Percentiles rank a stretch among this genome's conserved stretches.
Evolutionary conservation across 1,140 invertebrate species (phyloP).

Genomic region (Coelopa frigida): DNA sequence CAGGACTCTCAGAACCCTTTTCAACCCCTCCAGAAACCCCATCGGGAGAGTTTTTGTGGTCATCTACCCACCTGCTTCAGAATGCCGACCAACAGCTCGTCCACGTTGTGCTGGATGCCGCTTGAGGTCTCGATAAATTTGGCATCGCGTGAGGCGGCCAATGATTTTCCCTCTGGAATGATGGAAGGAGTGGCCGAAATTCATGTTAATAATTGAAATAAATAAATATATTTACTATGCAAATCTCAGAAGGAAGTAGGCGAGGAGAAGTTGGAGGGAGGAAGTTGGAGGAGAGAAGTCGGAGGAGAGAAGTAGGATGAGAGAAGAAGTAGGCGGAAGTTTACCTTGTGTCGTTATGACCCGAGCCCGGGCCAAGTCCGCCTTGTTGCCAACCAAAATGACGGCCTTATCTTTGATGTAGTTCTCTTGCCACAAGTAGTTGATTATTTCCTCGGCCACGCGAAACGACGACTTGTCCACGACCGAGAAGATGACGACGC

Average conservation of each 20-base stretch:
- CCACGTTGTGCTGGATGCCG: slow-evolving; percentile 86
- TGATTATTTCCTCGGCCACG: slow-evolving; percentile 69
- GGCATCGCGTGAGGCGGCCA: slow-evolving; percentile 77
- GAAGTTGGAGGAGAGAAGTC: background rate
- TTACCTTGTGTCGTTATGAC: slow-evolving; percentile 74
- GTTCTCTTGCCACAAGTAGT: slow-evolving; percentile 72
- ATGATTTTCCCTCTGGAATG: slow-evolving; percentile 69
- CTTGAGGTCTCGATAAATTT: slow-evolving; percentile 91
- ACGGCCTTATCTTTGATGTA: slow-evolving; percentile 74
- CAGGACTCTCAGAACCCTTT: too few relatives aligned
- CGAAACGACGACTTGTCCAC: slow-evolving; percentile 71
- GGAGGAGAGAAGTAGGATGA: background rate
- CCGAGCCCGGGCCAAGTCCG: slow-evolving; percentile 79
- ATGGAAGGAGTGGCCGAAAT: background rate
- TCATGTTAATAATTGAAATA: too few relatives aligned
- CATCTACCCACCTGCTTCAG: slow-evolving; percentile 76
- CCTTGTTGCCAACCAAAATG: slow-evolving; percentile 90
- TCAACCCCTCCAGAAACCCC: too few relatives aligned
- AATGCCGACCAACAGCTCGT: slow-evolving; percentile 81
- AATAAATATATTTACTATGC: too few relatives aligned
- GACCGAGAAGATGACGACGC: slow-evolving; percentile 80
- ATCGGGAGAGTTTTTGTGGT: slow-evolving; percentile 11
- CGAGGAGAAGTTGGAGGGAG: background rate
- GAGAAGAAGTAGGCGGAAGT: slow-evolving; percentile 18
- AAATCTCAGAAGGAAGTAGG: too few relatives aligned